Conservation (phyloP, 2,113 vertebrate genomes). For the Grus americana region DNA sequence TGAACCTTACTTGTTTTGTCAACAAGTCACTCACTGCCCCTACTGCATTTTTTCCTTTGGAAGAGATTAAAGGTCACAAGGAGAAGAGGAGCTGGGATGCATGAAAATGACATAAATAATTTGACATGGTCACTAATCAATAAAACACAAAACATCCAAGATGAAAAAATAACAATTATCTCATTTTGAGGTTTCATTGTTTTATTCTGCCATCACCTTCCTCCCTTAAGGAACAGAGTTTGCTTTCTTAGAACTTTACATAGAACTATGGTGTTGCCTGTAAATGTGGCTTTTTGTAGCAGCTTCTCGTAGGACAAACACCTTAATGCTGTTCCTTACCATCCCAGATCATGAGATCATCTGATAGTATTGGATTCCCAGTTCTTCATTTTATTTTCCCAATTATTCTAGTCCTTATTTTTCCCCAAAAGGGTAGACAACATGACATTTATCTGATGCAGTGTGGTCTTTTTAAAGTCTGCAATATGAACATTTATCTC, state of each 20-base stretch:
- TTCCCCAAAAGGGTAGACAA: not conserved
- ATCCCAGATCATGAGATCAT: not conserved
- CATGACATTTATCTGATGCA: not conserved
- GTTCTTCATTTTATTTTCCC: not conserved
- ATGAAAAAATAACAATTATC: not conserved
- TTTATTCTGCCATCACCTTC: not conserved
- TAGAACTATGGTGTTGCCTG: not conserved
- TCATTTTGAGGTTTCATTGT: not conserved
- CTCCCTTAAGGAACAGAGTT: not conserved
- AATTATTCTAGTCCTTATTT: not conserved
- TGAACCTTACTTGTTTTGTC: not conserved
- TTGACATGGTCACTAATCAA: not conserved
- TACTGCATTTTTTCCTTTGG: not conserved
- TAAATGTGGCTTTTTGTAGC: not conserved
- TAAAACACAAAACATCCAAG: not conserved
- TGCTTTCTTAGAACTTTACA: not conserved
- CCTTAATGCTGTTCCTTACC: not conserved
- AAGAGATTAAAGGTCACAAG: not conserved
- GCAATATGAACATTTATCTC: not conserved
- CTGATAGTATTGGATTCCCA: not conserved
- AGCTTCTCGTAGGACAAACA: not conserved
- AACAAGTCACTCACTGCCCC: not conserved
- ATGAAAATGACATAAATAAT: not conserved
- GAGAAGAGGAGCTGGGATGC: not conserved
- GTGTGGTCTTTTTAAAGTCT: not conserved